Percentiles rank a stretch among this genome's conserved stretches.
Evolutionary conservation across 2,797 vertebrate species (phyloP).

Genomic region (Halcyon smyrnensis): DNA sequence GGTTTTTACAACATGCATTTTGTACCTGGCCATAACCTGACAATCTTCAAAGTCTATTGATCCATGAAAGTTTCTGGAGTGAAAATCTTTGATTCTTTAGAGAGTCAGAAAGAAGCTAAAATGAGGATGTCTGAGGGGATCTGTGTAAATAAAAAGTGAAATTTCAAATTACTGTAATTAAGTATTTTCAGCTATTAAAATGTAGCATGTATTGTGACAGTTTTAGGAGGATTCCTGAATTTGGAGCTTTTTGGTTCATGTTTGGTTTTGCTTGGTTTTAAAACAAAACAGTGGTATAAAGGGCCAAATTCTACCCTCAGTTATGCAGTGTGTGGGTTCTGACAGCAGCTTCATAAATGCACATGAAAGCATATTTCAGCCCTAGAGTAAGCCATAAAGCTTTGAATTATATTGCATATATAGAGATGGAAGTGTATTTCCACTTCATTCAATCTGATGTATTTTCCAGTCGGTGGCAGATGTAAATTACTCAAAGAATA

Average conservation of each 20-base stretch:
- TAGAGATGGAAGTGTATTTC: not conserved
- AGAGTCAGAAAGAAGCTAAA: conserved; percentile 34
- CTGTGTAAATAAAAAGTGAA: not conserved
- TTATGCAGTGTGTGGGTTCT: not conserved
- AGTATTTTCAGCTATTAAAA: not conserved
- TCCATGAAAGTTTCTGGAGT: conserved; percentile 18
- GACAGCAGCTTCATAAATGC: not conserved
- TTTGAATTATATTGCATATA: not conserved
- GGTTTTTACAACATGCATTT: conserved; percentile 52
- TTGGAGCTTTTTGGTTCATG: not conserved
- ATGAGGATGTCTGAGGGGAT: not conserved
- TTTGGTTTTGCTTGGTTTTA: not conserved
- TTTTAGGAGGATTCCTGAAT: not conserved
- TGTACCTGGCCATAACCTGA: conserved; percentile 49
- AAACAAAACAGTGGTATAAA: not conserved
- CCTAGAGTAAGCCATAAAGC: conserved; percentile 1
- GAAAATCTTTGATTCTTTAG: conserved; percentile 39
- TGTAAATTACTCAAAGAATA: not conserved
- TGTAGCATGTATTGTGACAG: not conserved
- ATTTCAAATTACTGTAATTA: not conserved
- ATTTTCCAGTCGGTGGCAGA: not conserved
- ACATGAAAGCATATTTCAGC: not conserved
- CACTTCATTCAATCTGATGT: conserved; percentile 7
- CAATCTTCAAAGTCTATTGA: conserved; percentile 62
- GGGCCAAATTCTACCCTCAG: not conserved